phyloP scores from a whole-genome alignment of 2,888 invertebrate species.

The Gnatocerus cornutus region DNA sequence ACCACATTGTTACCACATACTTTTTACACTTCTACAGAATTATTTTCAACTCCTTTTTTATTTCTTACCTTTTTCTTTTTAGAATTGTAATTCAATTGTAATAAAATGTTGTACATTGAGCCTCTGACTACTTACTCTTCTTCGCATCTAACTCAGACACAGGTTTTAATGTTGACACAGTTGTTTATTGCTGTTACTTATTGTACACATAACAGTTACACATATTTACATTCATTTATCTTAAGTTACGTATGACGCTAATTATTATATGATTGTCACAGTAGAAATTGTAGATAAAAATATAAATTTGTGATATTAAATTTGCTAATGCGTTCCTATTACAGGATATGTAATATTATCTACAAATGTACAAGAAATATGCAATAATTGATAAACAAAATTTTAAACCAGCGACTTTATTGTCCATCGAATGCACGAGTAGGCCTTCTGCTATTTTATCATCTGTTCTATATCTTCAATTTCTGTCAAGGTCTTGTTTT shows the following conservation, averaged over 20 bases:
- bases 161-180: constrained; percentile 25
- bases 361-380: constrained; percentile 46
- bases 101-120: constrained; percentile 50
- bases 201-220: constrained; percentile 55
- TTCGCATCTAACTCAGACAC: constrained; percentile 9
- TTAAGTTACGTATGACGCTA: constrained; percentile 39
- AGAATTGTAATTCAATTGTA: constrained; percentile 44
- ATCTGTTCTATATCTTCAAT: neutral
- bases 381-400: constrained; percentile 37
- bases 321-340: constrained; percentile 43
- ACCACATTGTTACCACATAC: constrained; percentile 50
- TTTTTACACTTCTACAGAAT: constrained; percentile 23
- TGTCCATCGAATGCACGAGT: constrained; percentile 24
- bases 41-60: constrained; percentile 10
- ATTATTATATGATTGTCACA: constrained; percentile 61
- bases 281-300: constrained; percentile 65
- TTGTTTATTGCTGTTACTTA: constrained; percentile 47
- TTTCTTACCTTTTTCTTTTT: constrained; percentile 13
- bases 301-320: constrained; percentile 53
- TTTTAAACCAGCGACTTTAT: constrained; percentile 34
- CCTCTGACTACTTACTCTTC: constrained; percentile 21
- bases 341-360: constrained; percentile 44
- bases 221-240: constrained; percentile 45
- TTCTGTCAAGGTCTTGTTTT: neutral
- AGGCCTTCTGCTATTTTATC: neutral